Percentiles rank a stretch among this genome's conserved stretches.
Conservation (phyloP, 1,140 invertebrate genomes). For the Achroia grisella region DNA sequence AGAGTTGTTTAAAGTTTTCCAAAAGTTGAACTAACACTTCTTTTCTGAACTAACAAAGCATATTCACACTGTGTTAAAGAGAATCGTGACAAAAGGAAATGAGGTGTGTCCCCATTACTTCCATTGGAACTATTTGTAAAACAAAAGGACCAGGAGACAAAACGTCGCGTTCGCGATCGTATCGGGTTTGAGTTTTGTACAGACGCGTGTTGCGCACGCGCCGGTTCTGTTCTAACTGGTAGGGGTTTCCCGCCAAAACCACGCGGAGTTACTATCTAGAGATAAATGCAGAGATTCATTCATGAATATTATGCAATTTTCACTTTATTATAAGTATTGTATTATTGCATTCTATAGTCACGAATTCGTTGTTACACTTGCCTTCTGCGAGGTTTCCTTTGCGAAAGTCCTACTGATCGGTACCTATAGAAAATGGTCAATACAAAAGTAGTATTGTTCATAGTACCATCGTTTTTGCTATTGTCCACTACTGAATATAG, state of each 20-base stretch:
- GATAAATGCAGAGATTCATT: constrained; percentile 43
- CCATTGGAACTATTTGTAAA: constrained; percentile 56
- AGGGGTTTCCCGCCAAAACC: constrained; percentile 61
- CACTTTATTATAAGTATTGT: constrained; percentile 24
- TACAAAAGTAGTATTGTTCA: not conserved
- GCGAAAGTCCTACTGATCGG: too few species aligned
- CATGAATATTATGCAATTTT: constrained; percentile 47
- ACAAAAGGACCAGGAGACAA: constrained; percentile 61
- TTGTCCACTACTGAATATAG: not conserved
- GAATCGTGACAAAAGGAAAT: constrained; percentile 56
- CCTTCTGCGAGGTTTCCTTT: too few species aligned
- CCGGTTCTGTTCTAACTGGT: constrained; percentile 48
- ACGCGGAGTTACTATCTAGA: constrained; percentile 40
- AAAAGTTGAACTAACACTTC: constrained; percentile 69
- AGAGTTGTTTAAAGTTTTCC: constrained; percentile 16
- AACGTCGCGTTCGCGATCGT: constrained; percentile 62
- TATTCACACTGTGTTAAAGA: constrained; percentile 61
- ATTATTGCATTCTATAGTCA: constrained; percentile 21
- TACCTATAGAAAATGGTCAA: too few species aligned
- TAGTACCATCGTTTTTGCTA: not conserved
- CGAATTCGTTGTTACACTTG: not conserved
- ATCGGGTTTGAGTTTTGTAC: constrained; percentile 38
- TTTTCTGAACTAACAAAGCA: constrained; percentile 60
- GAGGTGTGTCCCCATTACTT: constrained; percentile 66
- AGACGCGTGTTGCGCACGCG: constrained; percentile 63